A percentile compares a stretch with the other conserved stretches of the same genome.
These are phyloP conservation scores for Echiichthys vipera DNA, from an alignment of 2,797 vertebrate genomes.

Conservation along the genomic window DNA sequence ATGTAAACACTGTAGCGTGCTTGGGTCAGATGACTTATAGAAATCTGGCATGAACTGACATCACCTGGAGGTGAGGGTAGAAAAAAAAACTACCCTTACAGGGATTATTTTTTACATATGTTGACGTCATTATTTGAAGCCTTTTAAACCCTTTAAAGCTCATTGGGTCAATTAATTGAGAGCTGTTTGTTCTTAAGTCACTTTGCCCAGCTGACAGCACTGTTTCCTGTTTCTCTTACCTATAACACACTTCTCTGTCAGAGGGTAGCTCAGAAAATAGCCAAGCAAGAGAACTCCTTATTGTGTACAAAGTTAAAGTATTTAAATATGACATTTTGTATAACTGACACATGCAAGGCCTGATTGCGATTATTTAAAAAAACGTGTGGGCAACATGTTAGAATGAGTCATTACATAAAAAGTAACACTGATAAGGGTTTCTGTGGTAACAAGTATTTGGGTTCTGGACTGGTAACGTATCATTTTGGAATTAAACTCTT, in stretches of 20 bases:
- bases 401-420: constrained; percentile 3
- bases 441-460: background rate
- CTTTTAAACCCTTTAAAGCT: too few relatives aligned
- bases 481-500: constrained; percentile 28
- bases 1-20: too few relatives aligned
- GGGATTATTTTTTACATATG: too few relatives aligned
- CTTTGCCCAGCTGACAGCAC: background rate
- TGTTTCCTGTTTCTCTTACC: constrained; percentile 46
- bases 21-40: too few relatives aligned
- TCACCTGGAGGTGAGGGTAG: too few relatives aligned
- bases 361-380: background rate
- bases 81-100: too few relatives aligned
- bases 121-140: too few relatives aligned
- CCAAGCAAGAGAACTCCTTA: background rate
- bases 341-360: background rate
- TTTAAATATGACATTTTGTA: background rate
- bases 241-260: constrained; percentile 21
- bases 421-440: background rate
- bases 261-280: constrained; percentile 2
- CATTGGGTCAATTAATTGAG: background rate
- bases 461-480: background rate
- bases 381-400: background rate
- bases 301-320: background rate
- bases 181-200: background rate
- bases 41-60: too few relatives aligned